These are phyloP conservation scores for Pyrrhosoma nymphula DNA, from an alignment of 2,888 invertebrate species.

Conservation along the genomic window DNA sequence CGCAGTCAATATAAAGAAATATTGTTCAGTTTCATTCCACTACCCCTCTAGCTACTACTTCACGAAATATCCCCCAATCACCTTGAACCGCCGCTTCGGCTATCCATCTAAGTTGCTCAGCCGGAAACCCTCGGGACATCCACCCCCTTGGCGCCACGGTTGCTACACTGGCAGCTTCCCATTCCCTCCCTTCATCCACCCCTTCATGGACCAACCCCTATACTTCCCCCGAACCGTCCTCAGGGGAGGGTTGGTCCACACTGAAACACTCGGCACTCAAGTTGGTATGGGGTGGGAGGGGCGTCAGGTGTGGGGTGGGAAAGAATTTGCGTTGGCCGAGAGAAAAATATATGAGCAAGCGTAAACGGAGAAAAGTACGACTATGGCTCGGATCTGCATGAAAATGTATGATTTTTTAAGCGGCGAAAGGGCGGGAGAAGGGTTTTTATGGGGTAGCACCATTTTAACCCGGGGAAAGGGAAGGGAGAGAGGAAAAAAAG, in stretches of 20 bases:
- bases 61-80: no score
- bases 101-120: neutral
- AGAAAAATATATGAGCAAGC: neutral
- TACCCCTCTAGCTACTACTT: no score
- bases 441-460: neutral
- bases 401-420: constrained; percentile 32
- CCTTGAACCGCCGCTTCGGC: no score
- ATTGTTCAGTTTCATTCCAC: no score
- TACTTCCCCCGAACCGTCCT: neutral
- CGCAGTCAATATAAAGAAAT: no score
- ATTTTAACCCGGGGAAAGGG: neutral
- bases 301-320: neutral
- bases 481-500: neutral
- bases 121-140: neutral
- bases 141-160: neutral
- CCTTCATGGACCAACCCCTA: neutral
- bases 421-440: constrained; percentile 7
- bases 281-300: neutral
- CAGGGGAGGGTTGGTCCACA: neutral
- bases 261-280: neutral
- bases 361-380: neutral
- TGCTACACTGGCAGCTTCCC: neutral
- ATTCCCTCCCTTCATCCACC: no score
- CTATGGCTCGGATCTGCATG: neutral
- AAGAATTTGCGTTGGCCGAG: neutral